Conservation (phyloP, 2,888 invertebrate species). For the Strigamia maritima region DNA sequence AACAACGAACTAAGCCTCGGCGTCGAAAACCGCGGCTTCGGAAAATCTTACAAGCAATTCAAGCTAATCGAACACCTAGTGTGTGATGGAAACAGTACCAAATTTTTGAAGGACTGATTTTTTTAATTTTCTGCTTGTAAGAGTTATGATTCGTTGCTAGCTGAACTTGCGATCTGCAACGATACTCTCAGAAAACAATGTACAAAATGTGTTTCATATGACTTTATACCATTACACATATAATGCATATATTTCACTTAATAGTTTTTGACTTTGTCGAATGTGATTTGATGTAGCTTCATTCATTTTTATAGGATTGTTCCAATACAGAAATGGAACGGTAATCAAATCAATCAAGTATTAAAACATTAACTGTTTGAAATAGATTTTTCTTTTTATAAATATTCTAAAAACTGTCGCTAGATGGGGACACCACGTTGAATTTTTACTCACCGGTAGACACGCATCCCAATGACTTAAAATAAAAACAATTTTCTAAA, state of each 20-base stretch:
- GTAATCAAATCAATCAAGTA: too few species aligned
- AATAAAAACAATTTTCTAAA: too few species aligned
- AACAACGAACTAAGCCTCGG: constrained; percentile 44
- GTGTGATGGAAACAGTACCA: background rate
- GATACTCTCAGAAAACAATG: background rate
- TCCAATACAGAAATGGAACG: background rate
- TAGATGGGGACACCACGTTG: background rate
- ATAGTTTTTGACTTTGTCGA: background rate
- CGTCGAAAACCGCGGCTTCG: constrained; percentile 43
- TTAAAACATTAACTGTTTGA: too few species aligned
- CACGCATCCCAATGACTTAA: too few species aligned
- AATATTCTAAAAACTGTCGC: background rate
- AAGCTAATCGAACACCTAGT: background rate
- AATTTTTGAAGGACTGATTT: background rate
- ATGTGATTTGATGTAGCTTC: background rate
- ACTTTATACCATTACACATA: background rate
- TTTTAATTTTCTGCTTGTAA: too few species aligned
- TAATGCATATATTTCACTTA: background rate
- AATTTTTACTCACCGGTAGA: too few species aligned
- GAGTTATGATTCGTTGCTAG: too few species aligned
- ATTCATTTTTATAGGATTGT: background rate
- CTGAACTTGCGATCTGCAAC: background rate
- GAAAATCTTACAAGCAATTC: constrained; percentile 34
- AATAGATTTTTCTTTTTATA: too few species aligned
- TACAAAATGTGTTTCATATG: background rate